Percentiles rank a stretch among this genome's conserved stretches.
phyloP scores from a whole-genome alignment of 2,113 vertebrate genomes.

The Copsychus sechellarum region DNA sequence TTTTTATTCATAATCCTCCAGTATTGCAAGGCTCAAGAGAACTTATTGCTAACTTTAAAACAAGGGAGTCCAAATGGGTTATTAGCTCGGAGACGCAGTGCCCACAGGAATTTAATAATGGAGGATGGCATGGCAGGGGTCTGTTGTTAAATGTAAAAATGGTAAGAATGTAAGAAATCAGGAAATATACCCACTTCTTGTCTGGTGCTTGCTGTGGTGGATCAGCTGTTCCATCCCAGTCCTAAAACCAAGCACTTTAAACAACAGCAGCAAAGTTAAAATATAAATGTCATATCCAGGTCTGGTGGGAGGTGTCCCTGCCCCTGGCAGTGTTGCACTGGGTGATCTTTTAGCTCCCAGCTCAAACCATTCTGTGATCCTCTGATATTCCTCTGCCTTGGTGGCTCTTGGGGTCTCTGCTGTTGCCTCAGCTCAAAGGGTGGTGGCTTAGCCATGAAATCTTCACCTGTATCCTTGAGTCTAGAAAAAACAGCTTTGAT shows the following conservation, averaged over 20 bases:
- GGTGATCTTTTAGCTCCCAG: background rate
- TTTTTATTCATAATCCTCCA: constrained; percentile 48
- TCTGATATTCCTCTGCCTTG: background rate
- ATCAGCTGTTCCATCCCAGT: background rate
- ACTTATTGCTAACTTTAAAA: constrained; percentile 24
- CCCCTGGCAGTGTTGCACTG: background rate
- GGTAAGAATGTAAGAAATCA: constrained; percentile 45
- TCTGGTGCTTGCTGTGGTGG: background rate
- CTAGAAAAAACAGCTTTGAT: background rate
- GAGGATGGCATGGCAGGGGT: background rate
- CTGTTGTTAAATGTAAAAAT: constrained; percentile 39
- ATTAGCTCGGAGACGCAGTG: background rate
- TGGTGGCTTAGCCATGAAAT: background rate
- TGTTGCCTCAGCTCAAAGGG: background rate
- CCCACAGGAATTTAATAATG: constrained; percentile 58
- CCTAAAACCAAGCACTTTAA: background rate
- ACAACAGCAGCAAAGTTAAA: background rate
- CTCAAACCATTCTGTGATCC: background rate
- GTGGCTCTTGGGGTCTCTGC: background rate
- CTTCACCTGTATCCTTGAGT: background rate
- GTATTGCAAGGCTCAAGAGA: constrained; percentile 47
- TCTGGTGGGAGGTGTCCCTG: background rate
- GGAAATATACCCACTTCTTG: background rate
- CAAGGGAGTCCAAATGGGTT: constrained; percentile 1
- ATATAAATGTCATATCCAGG: background rate